Evolutionary conservation across 2,797 vertebrate genomes (phyloP).

Genomic region (Basileuterus tristriatus): DNA sequence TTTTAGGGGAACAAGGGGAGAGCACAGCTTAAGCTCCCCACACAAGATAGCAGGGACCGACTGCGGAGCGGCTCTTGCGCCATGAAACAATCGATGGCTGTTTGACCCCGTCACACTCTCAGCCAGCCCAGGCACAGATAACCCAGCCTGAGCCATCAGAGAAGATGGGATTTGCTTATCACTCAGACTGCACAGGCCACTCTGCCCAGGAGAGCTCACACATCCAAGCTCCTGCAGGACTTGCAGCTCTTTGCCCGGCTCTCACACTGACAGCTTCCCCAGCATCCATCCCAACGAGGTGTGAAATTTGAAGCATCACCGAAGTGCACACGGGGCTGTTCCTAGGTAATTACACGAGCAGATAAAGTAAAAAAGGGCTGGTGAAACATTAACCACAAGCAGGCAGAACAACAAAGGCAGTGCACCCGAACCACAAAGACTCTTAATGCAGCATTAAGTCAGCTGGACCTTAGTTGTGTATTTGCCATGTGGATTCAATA

Average conservation of each 20-base stretch:
- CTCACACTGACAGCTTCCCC: not conserved
- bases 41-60: not conserved
- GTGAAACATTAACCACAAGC: not conserved
- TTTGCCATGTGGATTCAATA: not conserved
- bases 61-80: accelerated
- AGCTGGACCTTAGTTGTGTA: not conserved
- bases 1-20: not conserved
- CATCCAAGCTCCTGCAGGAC: not conserved
- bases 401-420: not conserved
- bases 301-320: not conserved
- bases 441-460: not conserved
- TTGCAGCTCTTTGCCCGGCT: not conserved
- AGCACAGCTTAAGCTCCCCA: not conserved
- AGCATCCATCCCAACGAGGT: not conserved
- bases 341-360: not conserved
- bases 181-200: not conserved
- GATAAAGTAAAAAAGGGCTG: not conserved
- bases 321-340: not conserved
- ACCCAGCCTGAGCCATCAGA: not conserved
- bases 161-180: not conserved
- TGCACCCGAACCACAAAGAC: not conserved
- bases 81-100: not conserved
- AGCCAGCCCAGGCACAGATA: not conserved
- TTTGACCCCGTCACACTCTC: not conserved
- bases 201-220: not conserved